Base-by-base conservation (phyloP, 2,888 invertebrate species). In the Sabatieria punctata region DNA sequence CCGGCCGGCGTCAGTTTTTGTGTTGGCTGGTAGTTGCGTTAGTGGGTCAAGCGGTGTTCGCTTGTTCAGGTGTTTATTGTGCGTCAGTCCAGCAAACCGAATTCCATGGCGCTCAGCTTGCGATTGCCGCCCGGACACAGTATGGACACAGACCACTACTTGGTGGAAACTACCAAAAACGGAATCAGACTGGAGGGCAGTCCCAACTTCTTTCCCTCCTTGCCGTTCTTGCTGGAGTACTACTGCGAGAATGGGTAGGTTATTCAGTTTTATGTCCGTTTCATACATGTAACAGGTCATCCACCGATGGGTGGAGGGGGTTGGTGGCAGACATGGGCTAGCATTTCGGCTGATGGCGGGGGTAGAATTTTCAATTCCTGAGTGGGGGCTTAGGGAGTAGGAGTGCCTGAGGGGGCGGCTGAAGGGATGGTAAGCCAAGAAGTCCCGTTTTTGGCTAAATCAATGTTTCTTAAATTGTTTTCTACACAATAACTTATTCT, bases 41-140 rank as follows among this genome's bases (percentile, higher is more conserved):
- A 15, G 30, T 11, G 30, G 8, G 15, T 11, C 8, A 30, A 30
- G 30, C 30, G 30, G 30, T n/a, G n/a, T n/a, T n/a, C n/a, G n/a
- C n/a, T n/a, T n/a, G n/a, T n/a, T n/a, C 11, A 86, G 84, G 85
- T 85, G 64, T 91, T 93, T 65, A 84, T 93, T 43, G 89, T 93
- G 35, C 78, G 91, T 41, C 84, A 86, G 64, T 89, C 89, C 37
- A 88, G 88, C 60, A 86, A 88, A 66, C 77, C 80, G 37, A 82
- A 84, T 59, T 88, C 89, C 45, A 86, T 89, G 85, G 91, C 91
- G 36, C 78, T 93, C 54, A 86, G 86, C 41, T 86, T 91, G 41
- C 79, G 88, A 48, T 73, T 86, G 52, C 85, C 85, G 1, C 77
- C 78, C 21, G 82, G 82, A 59, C 83, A 81, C 60, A 83, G 85